Evolutionary conservation across 2,113 vertebrate genomes (phyloP).

Genomic region (Phyllopteryx taeniolatus): DNA sequence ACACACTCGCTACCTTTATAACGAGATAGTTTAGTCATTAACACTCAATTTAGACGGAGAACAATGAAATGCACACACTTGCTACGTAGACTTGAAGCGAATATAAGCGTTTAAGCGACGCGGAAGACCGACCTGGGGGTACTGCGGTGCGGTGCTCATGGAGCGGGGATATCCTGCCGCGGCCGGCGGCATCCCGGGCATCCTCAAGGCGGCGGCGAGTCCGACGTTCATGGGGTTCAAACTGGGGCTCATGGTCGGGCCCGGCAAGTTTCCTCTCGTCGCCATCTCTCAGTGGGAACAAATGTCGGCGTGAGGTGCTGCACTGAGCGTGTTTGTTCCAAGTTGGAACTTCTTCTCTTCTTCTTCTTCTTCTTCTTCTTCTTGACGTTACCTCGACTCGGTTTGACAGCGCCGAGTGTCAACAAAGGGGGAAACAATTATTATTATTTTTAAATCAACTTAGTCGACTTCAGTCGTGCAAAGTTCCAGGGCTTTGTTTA

Average conservation of each 20-base stretch:
- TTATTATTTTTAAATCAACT: conserved; percentile 24
- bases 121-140: conserved; percentile 60
- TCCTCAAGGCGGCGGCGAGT: conserved; percentile 64
- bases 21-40: background rate
- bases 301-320: too few relatives aligned
- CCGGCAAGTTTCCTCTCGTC: conserved; percentile 66
- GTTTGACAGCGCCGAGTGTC: conserved; percentile 63
- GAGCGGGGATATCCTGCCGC: conserved; percentile 63
- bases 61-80: background rate
- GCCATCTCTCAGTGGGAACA: conserved; percentile 52
- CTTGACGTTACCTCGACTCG: background rate
- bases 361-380: background rate
- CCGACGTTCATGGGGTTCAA: conserved; percentile 64
- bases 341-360: conserved; percentile 3
- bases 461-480: conserved; percentile 33
- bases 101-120: background rate
- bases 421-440: conserved; percentile 40
- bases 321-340: background rate
- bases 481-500: conserved; percentile 56
- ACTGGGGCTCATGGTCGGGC: conserved; percentile 59
- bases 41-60: background rate
- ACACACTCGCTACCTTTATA: background rate
- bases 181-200: conserved; percentile 63
- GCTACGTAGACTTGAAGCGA: background rate
- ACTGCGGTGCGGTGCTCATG: conserved; percentile 62